These are phyloP conservation scores for Cydia strobilella DNA, from an alignment of 1,140 invertebrate genomes.

Conservation along the genomic window DNA sequence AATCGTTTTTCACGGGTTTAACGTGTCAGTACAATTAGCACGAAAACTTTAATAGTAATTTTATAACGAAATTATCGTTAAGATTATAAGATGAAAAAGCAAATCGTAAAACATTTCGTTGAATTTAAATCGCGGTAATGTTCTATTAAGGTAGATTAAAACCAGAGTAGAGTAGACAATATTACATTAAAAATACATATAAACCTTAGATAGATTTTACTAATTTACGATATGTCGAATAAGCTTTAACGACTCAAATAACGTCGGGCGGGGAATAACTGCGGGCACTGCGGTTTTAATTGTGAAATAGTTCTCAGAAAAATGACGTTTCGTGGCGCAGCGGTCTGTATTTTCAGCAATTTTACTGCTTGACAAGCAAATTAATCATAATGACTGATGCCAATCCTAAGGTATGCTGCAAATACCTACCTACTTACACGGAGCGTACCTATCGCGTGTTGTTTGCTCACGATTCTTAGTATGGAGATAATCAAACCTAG, in stretches of 20 bases:
- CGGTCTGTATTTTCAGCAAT: conserved; percentile 22
- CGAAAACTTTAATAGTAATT: background rate
- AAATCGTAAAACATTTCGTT: conserved; percentile 12
- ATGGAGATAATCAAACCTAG: conserved; percentile 35
- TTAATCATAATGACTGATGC: conserved; percentile 23
- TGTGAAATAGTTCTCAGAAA: conserved; percentile 29
- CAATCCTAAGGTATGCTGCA: conserved; percentile 17
- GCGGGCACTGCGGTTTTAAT: background rate
- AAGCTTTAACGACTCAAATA: background rate
- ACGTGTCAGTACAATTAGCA: conserved; percentile 1
- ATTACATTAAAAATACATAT: conserved; percentile 21
- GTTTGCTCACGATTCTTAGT: conserved; percentile 26
- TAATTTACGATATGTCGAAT: conserved; percentile 16
- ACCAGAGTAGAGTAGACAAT: background rate
- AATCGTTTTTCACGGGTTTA: background rate
- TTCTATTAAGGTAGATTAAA: conserved; percentile 1
- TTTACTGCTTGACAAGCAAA: conserved; percentile 26
- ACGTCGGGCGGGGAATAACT: conserved; percentile 2
- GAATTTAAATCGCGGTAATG: background rate
- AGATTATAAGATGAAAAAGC: conserved; percentile 17
- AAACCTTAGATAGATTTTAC: conserved; percentile 9
- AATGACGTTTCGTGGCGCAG: conserved; percentile 12
- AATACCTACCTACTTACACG: conserved; percentile 17
- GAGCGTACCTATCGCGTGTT: background rate
- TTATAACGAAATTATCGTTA: background rate